Base-by-base conservation (phyloP, 2,888 invertebrate genomes). In the Pammene aurita region DNA sequence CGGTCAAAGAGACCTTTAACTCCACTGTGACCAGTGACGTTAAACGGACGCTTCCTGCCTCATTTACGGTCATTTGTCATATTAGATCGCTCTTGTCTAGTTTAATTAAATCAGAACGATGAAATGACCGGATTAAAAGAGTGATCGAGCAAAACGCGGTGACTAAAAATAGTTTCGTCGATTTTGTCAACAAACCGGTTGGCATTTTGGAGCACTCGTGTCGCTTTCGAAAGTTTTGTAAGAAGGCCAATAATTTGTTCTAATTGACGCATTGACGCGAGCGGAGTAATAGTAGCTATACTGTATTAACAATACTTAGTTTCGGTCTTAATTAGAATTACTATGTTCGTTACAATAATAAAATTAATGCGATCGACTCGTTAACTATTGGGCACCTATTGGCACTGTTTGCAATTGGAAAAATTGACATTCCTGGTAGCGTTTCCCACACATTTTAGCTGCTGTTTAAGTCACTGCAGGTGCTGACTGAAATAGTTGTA, bases 11-110 rank as follows among this genome's bases (percentile, higher is more conserved):
- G 83, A 81, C 85, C 86, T 86, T 76, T 85, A 84, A 81, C 84
- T 79, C 80, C 72, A 67, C 75, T 72, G 73, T 72, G 54, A 72
- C 77, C 76, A 75, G 72, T 76, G 72, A 75, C 76, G 75, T 74
- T 87, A 86, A 87, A 85, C 82, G 80, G 75, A 72, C 76, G 77
- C 79, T 85, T 88, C 87, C 88, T 85, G 76, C 80, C 76, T 74
- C 57, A 52, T 66, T 63, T 70, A 66, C 63, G 58, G 42, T 63
- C 50, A 71, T 67, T 71, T 60, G 65, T 68, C 60, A 71, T 57
- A 65, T 58, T 66, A 66, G 57, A 70, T 67, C 57, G 38, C n/a
- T 56, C 16, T 44, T 60, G 67, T 56, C 63, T 60, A 55, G 66
- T 55, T 57, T 57, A 63, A 68, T 68, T 63, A 63, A 68, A 68